phyloP scores from a whole-genome alignment of 2,113 vertebrate genomes.

The Lamprotornis superbus region DNA sequence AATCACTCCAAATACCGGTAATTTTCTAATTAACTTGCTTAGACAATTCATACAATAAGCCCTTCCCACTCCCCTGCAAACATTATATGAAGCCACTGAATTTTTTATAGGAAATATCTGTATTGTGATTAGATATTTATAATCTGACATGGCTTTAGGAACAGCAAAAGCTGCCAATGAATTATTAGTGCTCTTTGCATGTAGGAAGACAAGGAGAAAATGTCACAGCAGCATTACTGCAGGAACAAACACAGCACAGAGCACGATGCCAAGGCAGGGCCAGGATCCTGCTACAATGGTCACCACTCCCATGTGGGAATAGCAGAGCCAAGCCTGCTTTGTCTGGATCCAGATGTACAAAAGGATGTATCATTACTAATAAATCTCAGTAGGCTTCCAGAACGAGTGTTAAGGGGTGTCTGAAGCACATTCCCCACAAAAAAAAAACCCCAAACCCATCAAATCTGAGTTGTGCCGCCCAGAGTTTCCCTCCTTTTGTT shows the following conservation, averaged over 20 bases:
- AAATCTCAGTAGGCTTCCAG: background rate
- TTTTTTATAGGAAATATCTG: constrained; percentile 3
- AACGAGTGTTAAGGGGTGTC: background rate
- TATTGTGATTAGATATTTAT: background rate
- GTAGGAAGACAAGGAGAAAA: background rate
- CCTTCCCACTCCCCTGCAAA: background rate
- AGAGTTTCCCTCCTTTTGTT: background rate
- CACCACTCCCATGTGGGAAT: background rate
- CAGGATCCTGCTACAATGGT: background rate
- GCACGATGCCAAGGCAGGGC: rapidly evolving
- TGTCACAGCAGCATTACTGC: background rate
- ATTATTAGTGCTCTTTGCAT: background rate
- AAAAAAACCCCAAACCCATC: background rate
- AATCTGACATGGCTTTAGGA: background rate
- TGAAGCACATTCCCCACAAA: background rate
- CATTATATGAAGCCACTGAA: background rate
- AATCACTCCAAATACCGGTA: background rate
- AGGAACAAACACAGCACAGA: background rate
- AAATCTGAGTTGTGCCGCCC: rapidly evolving
- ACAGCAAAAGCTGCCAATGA: background rate
- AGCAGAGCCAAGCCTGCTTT: background rate
- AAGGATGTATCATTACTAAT: background rate
- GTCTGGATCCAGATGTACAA: background rate
- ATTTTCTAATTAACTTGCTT: background rate
- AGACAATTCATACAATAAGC: background rate